Evolutionary conservation across 2,888 invertebrate genomes (phyloP).

Genomic region (Orthosia gothica): DNA sequence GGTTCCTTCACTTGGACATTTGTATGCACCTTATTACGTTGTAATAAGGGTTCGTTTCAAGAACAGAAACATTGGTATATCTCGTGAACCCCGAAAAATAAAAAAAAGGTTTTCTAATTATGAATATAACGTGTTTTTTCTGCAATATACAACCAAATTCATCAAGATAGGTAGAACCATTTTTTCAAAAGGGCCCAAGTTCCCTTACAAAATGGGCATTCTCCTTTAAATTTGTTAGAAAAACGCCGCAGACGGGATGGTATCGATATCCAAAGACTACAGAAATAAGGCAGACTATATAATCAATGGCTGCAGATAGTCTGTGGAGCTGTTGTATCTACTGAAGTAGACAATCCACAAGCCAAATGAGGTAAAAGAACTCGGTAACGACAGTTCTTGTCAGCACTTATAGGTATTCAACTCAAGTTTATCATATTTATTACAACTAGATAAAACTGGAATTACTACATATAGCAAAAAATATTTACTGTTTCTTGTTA

Average conservation of each 20-base stretch:
- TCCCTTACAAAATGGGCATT: no score
- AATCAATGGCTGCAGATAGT: not conserved
- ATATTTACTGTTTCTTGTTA: slow-evolving; percentile 24
- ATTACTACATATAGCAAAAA: not conserved
- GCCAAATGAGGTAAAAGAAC: not conserved
- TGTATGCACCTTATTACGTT: no score
- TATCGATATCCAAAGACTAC: not conserved
- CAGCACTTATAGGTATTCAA: not conserved
- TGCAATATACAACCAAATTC: no score
- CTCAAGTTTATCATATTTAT: slow-evolving; percentile 39
- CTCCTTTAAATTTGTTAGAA: not conserved
- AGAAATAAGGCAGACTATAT: not conserved
- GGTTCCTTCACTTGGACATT: no score
- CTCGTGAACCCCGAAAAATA: no score
- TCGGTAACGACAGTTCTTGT: not conserved
- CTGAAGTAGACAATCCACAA: not conserved
- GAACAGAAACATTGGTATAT: no score
- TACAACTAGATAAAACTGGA: slow-evolving; percentile 41
- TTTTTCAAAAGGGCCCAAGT: no score
- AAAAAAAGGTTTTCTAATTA: no score
- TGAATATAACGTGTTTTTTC: no score
- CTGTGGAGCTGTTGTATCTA: not conserved
- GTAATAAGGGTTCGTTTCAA: no score
- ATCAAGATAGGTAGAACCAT: no score
- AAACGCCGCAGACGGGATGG: not conserved